Percentiles rank a stretch among this genome's conserved stretches.
Evolutionary conservation across 2,888 invertebrate genomes (phyloP).

Genomic region (Drosophila suboccidentalis): DNA sequence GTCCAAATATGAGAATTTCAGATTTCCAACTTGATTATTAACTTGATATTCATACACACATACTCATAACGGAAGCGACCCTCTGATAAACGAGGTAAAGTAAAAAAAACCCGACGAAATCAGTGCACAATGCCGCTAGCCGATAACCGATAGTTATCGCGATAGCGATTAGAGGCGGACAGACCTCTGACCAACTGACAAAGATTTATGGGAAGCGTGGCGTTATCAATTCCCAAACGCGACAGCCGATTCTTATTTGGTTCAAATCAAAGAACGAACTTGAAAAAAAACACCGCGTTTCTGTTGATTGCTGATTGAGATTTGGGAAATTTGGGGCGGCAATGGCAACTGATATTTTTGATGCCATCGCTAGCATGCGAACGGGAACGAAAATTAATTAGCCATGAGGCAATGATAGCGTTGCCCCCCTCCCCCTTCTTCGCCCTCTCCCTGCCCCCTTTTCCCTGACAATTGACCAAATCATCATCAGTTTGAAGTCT

Average conservation of each 20-base stretch:
- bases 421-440: background rate
- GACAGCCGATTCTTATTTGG: constrained; percentile 48
- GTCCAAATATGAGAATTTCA: constrained; percentile 59
- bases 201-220: constrained; percentile 67
- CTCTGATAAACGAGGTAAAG: constrained; percentile 37
- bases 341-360: constrained; percentile 60
- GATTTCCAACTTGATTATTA: constrained; percentile 44
- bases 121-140: constrained; percentile 32
- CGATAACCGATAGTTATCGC: constrained; percentile 55
- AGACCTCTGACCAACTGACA: constrained; percentile 50
- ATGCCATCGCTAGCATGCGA: constrained; percentile 42
- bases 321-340: constrained; percentile 32
- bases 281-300: constrained; percentile 4
- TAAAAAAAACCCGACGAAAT: constrained; percentile 30
- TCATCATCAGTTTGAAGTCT: constrained; percentile 49
- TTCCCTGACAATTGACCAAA: constrained; percentile 46
- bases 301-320: constrained; percentile 58
- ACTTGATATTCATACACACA: constrained; percentile 40
- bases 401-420: constrained; percentile 58
- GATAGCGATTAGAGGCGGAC: constrained; percentile 43
- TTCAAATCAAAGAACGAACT: constrained; percentile 35
- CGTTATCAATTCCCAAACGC: constrained; percentile 51
- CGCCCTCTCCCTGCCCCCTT: too few species aligned
- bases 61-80: constrained; percentile 41
- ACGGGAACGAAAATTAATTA: constrained; percentile 60